phyloP scores from a whole-genome alignment of 2,888 invertebrate genomes.

The Cetonia aurata region DNA sequence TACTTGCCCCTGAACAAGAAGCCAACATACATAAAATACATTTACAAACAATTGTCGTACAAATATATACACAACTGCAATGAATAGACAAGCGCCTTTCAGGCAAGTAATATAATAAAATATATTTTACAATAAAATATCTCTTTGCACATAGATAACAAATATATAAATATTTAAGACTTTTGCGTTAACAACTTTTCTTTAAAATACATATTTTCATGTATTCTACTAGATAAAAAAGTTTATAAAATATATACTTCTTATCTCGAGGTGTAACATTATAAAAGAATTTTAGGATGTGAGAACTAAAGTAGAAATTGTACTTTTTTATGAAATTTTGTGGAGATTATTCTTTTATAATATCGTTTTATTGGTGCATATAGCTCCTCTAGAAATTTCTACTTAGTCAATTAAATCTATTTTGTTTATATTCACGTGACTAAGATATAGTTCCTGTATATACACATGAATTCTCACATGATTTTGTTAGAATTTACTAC shows the following conservation, averaged over 20 bases:
- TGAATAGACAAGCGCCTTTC: conserved; percentile 32
- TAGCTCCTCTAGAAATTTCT: too few species aligned
- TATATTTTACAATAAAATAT: conserved; percentile 43
- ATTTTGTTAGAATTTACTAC: background rate
- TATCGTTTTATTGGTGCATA: too few species aligned
- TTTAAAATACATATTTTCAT: conserved; percentile 19
- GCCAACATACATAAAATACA: background rate
- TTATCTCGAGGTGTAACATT: background rate
- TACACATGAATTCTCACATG: too few species aligned
- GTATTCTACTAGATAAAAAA: conserved; percentile 1
- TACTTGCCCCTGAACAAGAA: conserved; percentile 16
- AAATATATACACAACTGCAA: conserved; percentile 42
- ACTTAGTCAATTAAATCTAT: too few species aligned
- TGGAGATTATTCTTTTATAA: too few species aligned
- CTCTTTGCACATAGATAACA: conserved; percentile 38
- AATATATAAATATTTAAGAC: conserved; percentile 24
- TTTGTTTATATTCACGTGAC: too few species aligned
- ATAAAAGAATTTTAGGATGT: too few species aligned
- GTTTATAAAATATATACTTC: background rate
- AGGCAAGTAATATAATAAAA: conserved; percentile 36
- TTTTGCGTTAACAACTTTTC: background rate
- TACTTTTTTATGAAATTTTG: too few species aligned
- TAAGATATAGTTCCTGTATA: too few species aligned
- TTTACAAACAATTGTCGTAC: conserved; percentile 18
- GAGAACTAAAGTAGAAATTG: background rate